Evolutionary conservation across 2,888 invertebrate genomes (phyloP), one percentile per base, ranked within the genome.

Genomic region (Microplitis manilae): DNA sequence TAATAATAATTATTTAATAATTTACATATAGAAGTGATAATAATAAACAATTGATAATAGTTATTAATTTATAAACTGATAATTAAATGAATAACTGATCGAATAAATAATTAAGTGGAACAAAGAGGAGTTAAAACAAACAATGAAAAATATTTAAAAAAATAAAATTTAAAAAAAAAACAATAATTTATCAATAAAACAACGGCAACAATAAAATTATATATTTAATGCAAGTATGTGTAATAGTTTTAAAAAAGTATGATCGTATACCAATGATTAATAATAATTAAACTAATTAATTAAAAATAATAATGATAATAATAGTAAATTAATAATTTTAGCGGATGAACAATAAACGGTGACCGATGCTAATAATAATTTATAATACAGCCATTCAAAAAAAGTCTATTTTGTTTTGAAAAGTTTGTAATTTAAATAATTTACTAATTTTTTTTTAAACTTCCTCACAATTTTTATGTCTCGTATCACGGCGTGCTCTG

Each of bases 1-100:
- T 91, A 90, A 88, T 92, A 91, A 90, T 90, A 83, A 89, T 91
- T 90, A 88, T 88, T 89, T 84, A 91, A 91, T 84, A 88, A 88
- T 83, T 41, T 9, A 41, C 2, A 41, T 9, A 41, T 88, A 88
- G 84, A 91, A 91, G 83, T 90, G 91, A 83, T 86, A 91, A 82
- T 88, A 90, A 82, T 83, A 86, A 76, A 85, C 89, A 81, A 87
- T 89, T 83, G 85, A 83, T 77, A 85, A 77, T 80, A 79, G 78
- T 72, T 68, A 79, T 64, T 76, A 77, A 79, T 59, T 74, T 38
- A 72, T 40, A 80, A 62, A 76, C 30, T 61, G 68, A 75, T 62
- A 50, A 50, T 50, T 9, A 50, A 9, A 50, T 50, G 2, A 9
- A 50, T 9, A 50, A 50, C 5, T 75, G 76, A 76, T 77, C 76